These are phyloP conservation scores for Lepus americanus DNA, from an alignment of 2,113 vertebrate species.

Conservation along the genomic window DNA sequence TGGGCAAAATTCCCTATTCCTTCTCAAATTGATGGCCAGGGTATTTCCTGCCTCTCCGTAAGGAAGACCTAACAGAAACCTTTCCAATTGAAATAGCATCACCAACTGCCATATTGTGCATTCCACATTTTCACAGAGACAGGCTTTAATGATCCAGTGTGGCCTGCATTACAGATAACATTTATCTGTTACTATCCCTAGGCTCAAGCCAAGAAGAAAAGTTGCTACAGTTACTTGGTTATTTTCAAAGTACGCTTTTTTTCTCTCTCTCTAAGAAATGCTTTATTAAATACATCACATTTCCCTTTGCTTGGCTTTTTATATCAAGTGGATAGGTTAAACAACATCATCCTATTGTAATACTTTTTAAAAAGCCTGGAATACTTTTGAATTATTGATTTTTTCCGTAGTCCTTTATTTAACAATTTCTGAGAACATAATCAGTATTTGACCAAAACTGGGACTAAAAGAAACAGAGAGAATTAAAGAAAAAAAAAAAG, in stretches of 20 bases:
- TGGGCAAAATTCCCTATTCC: neutral
- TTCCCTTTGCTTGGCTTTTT: constrained; percentile 63
- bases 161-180: neutral
- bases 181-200: neutral
- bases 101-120: neutral
- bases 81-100: neutral
- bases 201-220: constrained; percentile 38
- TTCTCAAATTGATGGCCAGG: neutral
- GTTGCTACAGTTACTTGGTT: constrained; percentile 30
- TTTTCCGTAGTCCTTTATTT: constrained; percentile 24
- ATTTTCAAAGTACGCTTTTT: constrained; percentile 62
- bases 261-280: constrained; percentile 33
- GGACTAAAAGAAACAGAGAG: constrained; percentile 58
- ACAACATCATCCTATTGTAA: neutral
- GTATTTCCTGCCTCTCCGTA: neutral
- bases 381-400: constrained; percentile 62
- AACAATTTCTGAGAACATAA: constrained; percentile 46
- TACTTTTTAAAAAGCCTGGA: constrained; percentile 29
- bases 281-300: constrained; percentile 55
- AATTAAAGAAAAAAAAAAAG: neutral
- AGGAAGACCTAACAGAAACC: constrained; percentile 1
- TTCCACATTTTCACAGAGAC: constrained; percentile 19
- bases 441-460: constrained; percentile 51
- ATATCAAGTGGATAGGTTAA: constrained; percentile 53
- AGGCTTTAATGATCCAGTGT: neutral